Evolutionary conservation across 2,113 vertebrate species (phyloP).

Genomic region (Protobothrops flavoviridis): DNA sequence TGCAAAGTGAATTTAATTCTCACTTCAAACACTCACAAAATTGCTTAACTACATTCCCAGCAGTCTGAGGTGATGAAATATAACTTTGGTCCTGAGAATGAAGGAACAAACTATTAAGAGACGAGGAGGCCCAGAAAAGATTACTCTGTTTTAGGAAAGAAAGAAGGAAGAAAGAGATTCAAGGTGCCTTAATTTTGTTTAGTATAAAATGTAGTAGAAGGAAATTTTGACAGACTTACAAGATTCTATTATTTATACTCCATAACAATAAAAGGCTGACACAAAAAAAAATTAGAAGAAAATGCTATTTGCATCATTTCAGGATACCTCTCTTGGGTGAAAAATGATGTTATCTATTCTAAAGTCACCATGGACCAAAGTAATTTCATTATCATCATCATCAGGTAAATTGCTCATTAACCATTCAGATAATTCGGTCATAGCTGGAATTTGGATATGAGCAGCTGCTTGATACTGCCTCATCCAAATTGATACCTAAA

Average conservation of each 20-base stretch:
- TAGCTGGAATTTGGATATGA: constrained; percentile 79
- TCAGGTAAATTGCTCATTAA: constrained; percentile 81
- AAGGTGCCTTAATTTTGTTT: background rate
- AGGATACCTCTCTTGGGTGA: constrained; percentile 85
- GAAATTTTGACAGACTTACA: background rate
- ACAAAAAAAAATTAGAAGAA: background rate
- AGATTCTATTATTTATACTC: background rate
- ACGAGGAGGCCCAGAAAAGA: background rate
- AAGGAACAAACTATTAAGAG: background rate
- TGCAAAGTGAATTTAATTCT: background rate
- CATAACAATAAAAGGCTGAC: background rate
- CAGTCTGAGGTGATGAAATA: background rate
- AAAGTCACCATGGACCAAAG: constrained; percentile 89
- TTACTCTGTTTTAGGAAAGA: background rate
- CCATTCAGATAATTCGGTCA: constrained; percentile 86
- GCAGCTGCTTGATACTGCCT: constrained; percentile 85
- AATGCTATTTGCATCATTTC: background rate
- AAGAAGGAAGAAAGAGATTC: background rate
- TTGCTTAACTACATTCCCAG: background rate
- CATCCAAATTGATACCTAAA: constrained; percentile 89
- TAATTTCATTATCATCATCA: constrained; percentile 75
- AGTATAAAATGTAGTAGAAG: background rate
- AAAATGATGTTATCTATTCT: constrained; percentile 89
- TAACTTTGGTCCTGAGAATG: background rate
- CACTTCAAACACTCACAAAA: background rate